Percentiles rank a stretch among this genome's conserved stretches.
phyloP scores from a whole-genome alignment of 2,113 vertebrate genomes.

The Brienomyrus longianalis region DNA sequence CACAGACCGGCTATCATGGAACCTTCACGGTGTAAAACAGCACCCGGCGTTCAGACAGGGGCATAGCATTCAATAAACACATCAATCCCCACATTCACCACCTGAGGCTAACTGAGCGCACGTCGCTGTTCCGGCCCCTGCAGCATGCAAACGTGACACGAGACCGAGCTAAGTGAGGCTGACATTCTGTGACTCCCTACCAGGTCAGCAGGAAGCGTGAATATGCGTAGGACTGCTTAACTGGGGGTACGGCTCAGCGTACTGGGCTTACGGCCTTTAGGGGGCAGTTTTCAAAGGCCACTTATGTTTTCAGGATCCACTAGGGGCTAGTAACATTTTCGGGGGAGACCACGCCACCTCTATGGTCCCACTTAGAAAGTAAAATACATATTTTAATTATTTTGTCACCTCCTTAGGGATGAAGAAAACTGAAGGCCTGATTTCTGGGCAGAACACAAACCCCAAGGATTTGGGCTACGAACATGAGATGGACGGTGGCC shows the following conservation, averaged over 20 bases:
- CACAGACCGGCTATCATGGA: conserved; percentile 76
- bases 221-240: not conserved
- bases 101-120: not conserved
- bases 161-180: not conserved
- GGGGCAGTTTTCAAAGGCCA: not conserved
- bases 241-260: not conserved
- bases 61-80: not conserved
- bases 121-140: too few species aligned
- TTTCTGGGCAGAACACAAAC: not conserved
- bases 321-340: not conserved
- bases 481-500: not conserved
- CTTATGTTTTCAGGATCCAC: not conserved
- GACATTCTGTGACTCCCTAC: not conserved
- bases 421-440: not conserved
- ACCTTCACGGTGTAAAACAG: conserved; percentile 51
- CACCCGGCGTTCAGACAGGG: not conserved
- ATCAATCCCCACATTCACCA: not conserved
- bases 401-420: not conserved
- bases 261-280: not conserved
- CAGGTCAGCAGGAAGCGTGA: not conserved
- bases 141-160: too few species aligned
- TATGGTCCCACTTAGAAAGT: too few species aligned
- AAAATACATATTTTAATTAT: not conserved
- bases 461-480: not conserved
- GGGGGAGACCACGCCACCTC: too few species aligned